Conservation (phyloP, 2,888 invertebrate species). For the Leucania comma region DNA sequence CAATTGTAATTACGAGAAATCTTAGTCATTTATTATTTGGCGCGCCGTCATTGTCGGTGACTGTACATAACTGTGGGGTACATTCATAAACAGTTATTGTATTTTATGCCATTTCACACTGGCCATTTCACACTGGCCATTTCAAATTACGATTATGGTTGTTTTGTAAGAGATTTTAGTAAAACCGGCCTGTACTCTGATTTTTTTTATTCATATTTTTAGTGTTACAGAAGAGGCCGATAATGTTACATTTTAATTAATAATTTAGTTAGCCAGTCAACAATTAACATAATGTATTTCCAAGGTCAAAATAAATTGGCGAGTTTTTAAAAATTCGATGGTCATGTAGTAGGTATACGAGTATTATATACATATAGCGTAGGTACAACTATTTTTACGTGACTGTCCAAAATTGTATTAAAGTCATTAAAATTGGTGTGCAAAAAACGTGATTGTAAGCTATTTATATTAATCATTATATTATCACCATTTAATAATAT, state of each 20-base stretch:
- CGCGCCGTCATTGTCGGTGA: slow-evolving; percentile 62
- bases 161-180: slow-evolving; percentile 10
- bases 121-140: slow-evolving; percentile 43
- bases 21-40: slow-evolving; percentile 68
- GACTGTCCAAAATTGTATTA: slow-evolving; percentile 3
- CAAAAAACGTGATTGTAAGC: slow-evolving; percentile 40
- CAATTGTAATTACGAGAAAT: slow-evolving; percentile 64
- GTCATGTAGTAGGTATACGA: background rate
- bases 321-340: slow-evolving; percentile 20
- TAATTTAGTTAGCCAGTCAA: slow-evolving; percentile 24
- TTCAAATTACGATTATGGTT: slow-evolving; percentile 37
- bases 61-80: slow-evolving; percentile 63
- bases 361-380: background rate
- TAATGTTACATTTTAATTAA: slow-evolving; percentile 25
- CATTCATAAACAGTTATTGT: slow-evolving; percentile 67
- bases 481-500: slow-evolving; percentile 76
- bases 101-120: slow-evolving; percentile 56
- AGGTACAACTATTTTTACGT: slow-evolving; percentile 7
- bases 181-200: background rate
- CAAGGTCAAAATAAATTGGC: slow-evolving; percentile 26
- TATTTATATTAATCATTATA: slow-evolving; percentile 65
- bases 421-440: slow-evolving; percentile 21
- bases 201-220: background rate
- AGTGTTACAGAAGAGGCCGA: slow-evolving; percentile 3
- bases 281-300: slow-evolving; percentile 32